Base-by-base conservation (phyloP, 2,797 vertebrate species). In the Labroides dimidiatus region DNA sequence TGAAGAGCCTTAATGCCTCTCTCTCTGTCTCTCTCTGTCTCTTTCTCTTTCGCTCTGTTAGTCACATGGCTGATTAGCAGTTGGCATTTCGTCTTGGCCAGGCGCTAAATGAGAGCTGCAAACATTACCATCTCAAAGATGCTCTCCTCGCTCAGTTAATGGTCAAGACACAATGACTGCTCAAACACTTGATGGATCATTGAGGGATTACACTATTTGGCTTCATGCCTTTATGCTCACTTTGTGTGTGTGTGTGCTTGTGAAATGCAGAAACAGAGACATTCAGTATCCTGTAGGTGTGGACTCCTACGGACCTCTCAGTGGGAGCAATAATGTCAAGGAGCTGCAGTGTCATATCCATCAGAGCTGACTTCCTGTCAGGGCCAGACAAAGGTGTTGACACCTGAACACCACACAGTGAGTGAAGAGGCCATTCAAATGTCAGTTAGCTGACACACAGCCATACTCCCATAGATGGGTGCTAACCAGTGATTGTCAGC, bases 361-460 rank as follows among this genome's bases (percentile, higher is more conserved):
- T 94, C 92, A 94, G 84, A 87, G 88, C 84, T 64, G 87, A 87
- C 92, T 92, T 89, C 80, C 88, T 93, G 92, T 94, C 93, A 93
- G 72, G 66, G 69, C 78, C 86, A 90, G 88, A 94, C 93, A 94
- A 94, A 94, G 88, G 89, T 91, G 90, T 86, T 89, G 93, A 94
- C 92, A 91, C 89, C 69, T 84, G 64, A 84, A 90, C 88, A 81
- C 77, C 79, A 80, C 82, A 72, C 68, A 24, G 81, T 85, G 89
- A 91, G 90, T 84, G 88, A 88, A 48, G 87, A 84, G 87, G 79
- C 86, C 89, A 87, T 91, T 93, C 86, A 91, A 70, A 87, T 86
- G 90, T 89, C 90, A 89, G 71, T 77, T 73, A 76, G 56, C 86
- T 91, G 88, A 92, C 89, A 89, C 85, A 80, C 42, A 66, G 84